Conservation (phyloP, 2,797 vertebrate species). For the Lacerta agilis region DNA sequence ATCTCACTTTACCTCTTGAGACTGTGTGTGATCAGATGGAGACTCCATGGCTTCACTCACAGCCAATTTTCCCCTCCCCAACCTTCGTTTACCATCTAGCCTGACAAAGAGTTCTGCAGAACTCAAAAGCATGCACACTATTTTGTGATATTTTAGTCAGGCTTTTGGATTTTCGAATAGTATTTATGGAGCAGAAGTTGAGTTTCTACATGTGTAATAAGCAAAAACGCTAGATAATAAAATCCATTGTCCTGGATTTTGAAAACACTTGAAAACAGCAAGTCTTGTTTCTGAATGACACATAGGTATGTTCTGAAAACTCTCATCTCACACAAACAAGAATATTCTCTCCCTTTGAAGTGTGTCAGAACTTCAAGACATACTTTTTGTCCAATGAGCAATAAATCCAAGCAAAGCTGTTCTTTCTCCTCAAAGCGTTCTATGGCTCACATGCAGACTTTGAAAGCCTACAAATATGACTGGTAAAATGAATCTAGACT, state of each 20-base stretch:
- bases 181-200: neutral
- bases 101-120: no score
- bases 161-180: neutral
- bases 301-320: neutral
- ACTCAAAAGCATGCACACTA: no score
- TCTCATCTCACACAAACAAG: neutral
- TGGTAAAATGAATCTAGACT: neutral
- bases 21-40: no score
- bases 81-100: no score
- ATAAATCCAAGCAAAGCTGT: neutral
- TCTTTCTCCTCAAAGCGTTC: neutral
- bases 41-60: no score
- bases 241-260: neutral
- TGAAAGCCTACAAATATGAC: constrained; percentile 3
- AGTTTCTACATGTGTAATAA: neutral
- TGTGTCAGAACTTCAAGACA: neutral
- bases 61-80: no score
- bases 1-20: no score
- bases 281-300: neutral
- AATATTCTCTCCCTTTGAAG: neutral
- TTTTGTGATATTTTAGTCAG: no score
- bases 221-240: neutral
- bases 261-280: neutral
- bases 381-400: neutral
- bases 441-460: neutral